Base-by-base conservation (phyloP, 2,797 vertebrate genomes). In the Heteromormyrus szaboi region DNA sequence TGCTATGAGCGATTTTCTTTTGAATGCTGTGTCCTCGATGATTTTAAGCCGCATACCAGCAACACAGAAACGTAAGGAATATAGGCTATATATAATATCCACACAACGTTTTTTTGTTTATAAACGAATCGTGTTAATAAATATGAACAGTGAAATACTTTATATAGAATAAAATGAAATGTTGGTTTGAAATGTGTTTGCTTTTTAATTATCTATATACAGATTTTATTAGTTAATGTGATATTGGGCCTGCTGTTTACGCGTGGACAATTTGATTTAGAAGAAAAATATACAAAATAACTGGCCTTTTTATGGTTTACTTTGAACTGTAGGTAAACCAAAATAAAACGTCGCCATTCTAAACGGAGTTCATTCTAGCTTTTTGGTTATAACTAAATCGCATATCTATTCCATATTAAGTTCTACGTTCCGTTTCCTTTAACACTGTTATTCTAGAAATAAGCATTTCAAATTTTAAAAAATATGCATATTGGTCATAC, bases 361-460 rank as follows among this genome's bases (percentile, higher is more conserved):
- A 50, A 88, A 17, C n/a, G 12, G 44, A 51, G 65, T 25, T 87
- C n/a, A 46, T 87, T 87, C 0, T 33, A 33, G 1, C 22, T 87
- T n/a, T 9, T 87, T 72, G 22, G 14, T 22, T 29, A 12, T 68
- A 65, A 12, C n/a, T 65, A 22, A 87, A 87, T 46, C 1, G 6
- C n/a, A 19, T 59, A 87, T 68, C 37, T 87, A 11, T 87, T 87
- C 37, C 86, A 62, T 87, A 62, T 65, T 87, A 46, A 33, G n/a
- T 14, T 88, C 14, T 72, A 25, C 1, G 17, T 68, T 72, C 44
- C 5, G 46, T 87, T 87, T 50, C 41, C 41, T 50, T 46, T 17
- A 29, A 62, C 25, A 7, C 8, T 14, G 6, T 33, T 14, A 50
- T 48, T 12, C 59, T 50, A 44, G 29, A 72, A 50, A 88, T 72